These are phyloP conservation scores for Macropis europaea DNA, from an alignment of 2,888 invertebrate genomes.

Conservation along the genomic window DNA sequence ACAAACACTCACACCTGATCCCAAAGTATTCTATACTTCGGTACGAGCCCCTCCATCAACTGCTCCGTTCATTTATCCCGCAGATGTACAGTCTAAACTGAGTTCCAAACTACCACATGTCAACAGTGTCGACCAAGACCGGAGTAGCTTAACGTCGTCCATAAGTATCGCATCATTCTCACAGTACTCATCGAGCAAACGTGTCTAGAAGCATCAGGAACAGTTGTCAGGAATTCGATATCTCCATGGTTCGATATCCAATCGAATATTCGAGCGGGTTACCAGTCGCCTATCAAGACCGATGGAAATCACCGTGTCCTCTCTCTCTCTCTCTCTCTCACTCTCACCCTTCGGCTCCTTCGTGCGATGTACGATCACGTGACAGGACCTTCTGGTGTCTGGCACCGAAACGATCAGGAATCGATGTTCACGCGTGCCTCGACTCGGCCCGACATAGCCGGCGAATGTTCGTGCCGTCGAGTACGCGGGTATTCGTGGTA, in stretches of 20 bases:
- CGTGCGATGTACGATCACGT: slow-evolving; percentile 46
- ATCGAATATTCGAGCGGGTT: not conserved
- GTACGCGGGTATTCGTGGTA: slow-evolving; percentile 51
- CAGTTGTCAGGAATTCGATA: slow-evolving; percentile 1
- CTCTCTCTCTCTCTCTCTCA: slow-evolving; percentile 24
- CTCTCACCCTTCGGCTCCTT: slow-evolving; percentile 8
- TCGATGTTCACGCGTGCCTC: slow-evolving; percentile 63
- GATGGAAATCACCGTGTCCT: slow-evolving; percentile 43
- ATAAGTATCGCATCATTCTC: too few relatives aligned
- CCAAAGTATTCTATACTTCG: too few relatives aligned
- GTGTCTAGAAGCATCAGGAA: too few relatives aligned
- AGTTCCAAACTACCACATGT: too few relatives aligned
- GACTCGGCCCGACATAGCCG: slow-evolving; percentile 40
- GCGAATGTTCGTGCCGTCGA: slow-evolving; percentile 48
- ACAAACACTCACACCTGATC: too few relatives aligned
- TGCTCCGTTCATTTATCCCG: too few relatives aligned
- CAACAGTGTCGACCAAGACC: too few relatives aligned
- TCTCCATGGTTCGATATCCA: slow-evolving; percentile 17
- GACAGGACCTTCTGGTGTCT: slow-evolving; percentile 69
- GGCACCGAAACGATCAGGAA: slow-evolving; percentile 64
- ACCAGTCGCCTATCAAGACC: slow-evolving; percentile 26
- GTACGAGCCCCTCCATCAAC: too few relatives aligned
- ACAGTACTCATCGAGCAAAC: too few relatives aligned
- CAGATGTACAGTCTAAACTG: too few relatives aligned
- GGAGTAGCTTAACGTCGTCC: too few relatives aligned